Conservation (phyloP, 1,140 invertebrate species). For the Drosophila azteca region DNA sequence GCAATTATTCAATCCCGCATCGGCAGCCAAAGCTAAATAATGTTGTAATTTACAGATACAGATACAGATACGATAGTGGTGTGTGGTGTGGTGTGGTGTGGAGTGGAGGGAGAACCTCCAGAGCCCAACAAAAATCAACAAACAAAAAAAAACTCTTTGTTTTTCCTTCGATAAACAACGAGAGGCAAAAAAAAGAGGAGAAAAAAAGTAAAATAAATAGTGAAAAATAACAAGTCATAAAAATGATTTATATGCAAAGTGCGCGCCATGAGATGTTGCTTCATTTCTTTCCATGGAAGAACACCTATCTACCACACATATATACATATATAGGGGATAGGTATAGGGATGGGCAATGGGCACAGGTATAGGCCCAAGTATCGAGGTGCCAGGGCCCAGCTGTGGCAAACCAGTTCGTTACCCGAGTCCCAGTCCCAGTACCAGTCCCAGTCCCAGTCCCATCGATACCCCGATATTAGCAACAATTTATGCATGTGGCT, state of each 20-base stretch:
- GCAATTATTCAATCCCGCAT: conserved; percentile 64
- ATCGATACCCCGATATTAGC: conserved; percentile 65
- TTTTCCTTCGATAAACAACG: conserved; percentile 64
- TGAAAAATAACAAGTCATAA: conserved; percentile 81
- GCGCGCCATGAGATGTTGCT: conserved; percentile 54
- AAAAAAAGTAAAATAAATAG: conserved; percentile 73
- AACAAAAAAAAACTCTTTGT: conserved; percentile 40
- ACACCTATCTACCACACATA: too few species aligned
- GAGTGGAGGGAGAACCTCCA: too few species aligned
- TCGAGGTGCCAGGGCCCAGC: conserved; percentile 58
- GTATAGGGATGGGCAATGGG: not conserved
- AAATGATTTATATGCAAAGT: conserved; percentile 82
- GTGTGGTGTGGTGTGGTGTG: too few species aligned
- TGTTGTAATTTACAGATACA: conserved; percentile 74
- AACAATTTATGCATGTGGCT: conserved; percentile 75
- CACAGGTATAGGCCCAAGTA: conserved; percentile 7
- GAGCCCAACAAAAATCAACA: conserved; percentile 30
- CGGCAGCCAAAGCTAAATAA: conserved; percentile 44
- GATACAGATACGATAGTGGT: conserved; percentile 5
- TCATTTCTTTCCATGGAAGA: conserved; percentile 30
- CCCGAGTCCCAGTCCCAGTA: conserved; percentile 16
- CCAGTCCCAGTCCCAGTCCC: not conserved
- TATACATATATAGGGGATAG: not conserved
- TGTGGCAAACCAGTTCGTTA: conserved; percentile 29
- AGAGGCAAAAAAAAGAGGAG: conserved; percentile 42